phyloP scores from a whole-genome alignment of 2,888 invertebrate species.

The Drosophila atripex region DNA sequence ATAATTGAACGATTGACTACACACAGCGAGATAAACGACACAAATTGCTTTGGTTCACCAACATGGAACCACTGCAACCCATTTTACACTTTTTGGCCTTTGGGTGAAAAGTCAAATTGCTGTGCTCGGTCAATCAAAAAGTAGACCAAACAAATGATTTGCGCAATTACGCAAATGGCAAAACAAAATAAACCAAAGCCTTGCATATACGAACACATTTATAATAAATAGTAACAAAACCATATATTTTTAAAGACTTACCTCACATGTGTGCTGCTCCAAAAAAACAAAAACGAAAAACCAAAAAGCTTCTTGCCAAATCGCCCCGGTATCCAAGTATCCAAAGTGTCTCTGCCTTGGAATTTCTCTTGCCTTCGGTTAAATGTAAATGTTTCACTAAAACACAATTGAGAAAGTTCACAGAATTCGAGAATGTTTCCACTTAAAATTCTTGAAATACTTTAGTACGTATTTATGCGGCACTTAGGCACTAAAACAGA shows the following conservation, averaged over 20 bases:
- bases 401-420: slow-evolving; percentile 30
- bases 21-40: slow-evolving; percentile 45
- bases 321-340: slow-evolving; percentile 25
- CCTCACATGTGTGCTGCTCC: slow-evolving; percentile 41
- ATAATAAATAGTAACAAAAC: slow-evolving; percentile 6
- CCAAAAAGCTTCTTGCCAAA: slow-evolving; percentile 44
- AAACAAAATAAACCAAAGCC: slow-evolving; percentile 7
- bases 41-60: slow-evolving; percentile 44
- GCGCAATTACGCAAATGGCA: slow-evolving; percentile 66
- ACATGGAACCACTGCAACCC: slow-evolving; percentile 27
- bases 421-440: slow-evolving; percentile 44
- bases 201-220: slow-evolving; percentile 12
- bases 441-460: slow-evolving; percentile 71
- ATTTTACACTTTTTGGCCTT: slow-evolving; percentile 43
- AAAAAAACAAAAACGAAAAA: slow-evolving; percentile 3
- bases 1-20: slow-evolving; percentile 72
- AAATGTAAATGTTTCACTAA: slow-evolving; percentile 50
- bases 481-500: slow-evolving; percentile 46
- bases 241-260: slow-evolving; percentile 45
- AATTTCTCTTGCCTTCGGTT: slow-evolving; percentile 20
- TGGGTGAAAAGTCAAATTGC: slow-evolving; percentile 72
- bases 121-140: slow-evolving; percentile 70
- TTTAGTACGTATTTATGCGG: slow-evolving; percentile 38
- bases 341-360: slow-evolving; percentile 39
- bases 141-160: slow-evolving; percentile 74